A percentile compares a stretch with the other conserved stretches of the same genome.
Evolutionary conservation across 2,797 vertebrate species (phyloP).

Genomic region (Cyprinodon diabolis): DNA sequence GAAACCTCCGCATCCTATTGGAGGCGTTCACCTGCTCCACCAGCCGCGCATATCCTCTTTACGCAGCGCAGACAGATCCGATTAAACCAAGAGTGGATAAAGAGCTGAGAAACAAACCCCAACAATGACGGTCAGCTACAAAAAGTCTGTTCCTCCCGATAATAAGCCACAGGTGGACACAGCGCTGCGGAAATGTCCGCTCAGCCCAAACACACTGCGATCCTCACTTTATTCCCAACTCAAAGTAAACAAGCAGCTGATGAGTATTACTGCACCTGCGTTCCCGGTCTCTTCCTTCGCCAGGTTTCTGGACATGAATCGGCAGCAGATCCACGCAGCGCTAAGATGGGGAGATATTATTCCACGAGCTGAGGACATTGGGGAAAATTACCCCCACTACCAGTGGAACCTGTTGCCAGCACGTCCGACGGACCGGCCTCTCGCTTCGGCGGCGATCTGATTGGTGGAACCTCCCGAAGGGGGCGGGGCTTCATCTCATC

Average conservation of each 20-base stretch:
- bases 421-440: constrained; percentile 45
- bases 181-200: constrained; percentile 25
- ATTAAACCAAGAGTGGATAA: constrained; percentile 42
- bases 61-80: constrained; percentile 65
- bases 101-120: background rate
- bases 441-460: constrained; percentile 61
- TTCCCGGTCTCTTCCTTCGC: background rate
- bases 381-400: constrained; percentile 39
- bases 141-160: background rate
- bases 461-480: constrained; percentile 58
- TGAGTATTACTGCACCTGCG: constrained; percentile 45
- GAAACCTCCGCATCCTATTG: constrained; percentile 31
- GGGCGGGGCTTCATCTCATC: constrained; percentile 52
- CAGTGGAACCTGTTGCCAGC: constrained; percentile 81
- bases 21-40: constrained; percentile 38
- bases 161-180: constrained; percentile 70
- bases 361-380: constrained; percentile 48
- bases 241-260: background rate
- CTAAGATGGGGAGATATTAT: constrained; percentile 35
- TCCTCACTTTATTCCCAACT: constrained; percentile 16
- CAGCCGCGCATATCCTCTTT: constrained; percentile 66
- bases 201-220: constrained; percentile 21
- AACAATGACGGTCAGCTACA: constrained; percentile 9
- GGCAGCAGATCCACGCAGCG: background rate
- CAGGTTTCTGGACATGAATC: background rate